Conservation (phyloP, 2,888 invertebrate genomes). For the Peribatodes rhomboidaria region DNA sequence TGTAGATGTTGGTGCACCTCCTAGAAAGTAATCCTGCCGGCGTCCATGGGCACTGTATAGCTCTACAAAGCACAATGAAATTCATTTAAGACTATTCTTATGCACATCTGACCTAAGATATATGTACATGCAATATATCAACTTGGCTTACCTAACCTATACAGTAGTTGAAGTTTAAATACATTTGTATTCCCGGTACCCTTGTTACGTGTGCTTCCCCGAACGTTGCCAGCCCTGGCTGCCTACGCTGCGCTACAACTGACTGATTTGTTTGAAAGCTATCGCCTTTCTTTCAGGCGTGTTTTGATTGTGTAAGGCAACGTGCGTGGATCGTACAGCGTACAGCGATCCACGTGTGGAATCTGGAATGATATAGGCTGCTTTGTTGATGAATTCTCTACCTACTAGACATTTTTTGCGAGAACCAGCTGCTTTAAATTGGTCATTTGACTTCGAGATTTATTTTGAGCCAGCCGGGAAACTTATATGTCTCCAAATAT, state of each 20-base stretch:
- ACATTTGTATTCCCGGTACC: not conserved
- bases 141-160: conserved; percentile 3
- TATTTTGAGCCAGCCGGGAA: not conserved
- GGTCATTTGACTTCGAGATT: not conserved
- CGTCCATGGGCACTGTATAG: too few relatives aligned
- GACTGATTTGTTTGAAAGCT: conserved; percentile 43
- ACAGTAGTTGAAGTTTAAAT: too few relatives aligned
- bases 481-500: not conserved
- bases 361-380: not conserved
- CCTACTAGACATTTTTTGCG: not conserved
- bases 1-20: too few relatives aligned
- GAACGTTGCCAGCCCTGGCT: conserved; percentile 21
- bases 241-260: conserved; percentile 27
- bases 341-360: not conserved
- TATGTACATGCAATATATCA: not conserved
- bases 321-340: conserved; percentile 1
- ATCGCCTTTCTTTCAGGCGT: conserved; percentile 34
- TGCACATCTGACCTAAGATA: not conserved
- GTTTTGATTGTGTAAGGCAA: conserved; percentile 25
- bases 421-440: not conserved
- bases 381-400: not conserved
- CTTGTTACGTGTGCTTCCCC: conserved; percentile 1
- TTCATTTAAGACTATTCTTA: too few relatives aligned
- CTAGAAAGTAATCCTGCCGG: too few relatives aligned
- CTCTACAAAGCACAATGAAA: too few relatives aligned